phyloP scores from a whole-genome alignment of 2,888 invertebrate genomes.

The Lamellibrachia satsuma region DNA sequence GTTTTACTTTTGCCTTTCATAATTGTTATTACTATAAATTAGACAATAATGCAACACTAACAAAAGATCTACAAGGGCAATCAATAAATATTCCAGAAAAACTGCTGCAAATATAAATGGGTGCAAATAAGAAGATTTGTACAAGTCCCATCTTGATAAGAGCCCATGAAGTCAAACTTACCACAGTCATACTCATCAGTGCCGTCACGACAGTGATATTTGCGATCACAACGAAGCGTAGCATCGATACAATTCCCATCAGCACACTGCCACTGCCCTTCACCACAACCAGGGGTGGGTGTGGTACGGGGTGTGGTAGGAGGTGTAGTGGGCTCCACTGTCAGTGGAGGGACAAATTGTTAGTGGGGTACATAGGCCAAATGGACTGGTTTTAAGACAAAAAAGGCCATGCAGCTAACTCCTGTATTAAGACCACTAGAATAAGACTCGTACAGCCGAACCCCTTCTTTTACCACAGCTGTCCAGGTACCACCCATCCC shows the following conservation, averaged over 20 bases:
- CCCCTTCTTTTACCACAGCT: not conserved
- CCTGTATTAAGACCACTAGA: constrained; percentile 19
- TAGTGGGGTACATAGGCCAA: constrained; percentile 19
- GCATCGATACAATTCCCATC: constrained; percentile 40
- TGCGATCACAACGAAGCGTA: constrained; percentile 37
- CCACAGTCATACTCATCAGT: constrained; percentile 37
- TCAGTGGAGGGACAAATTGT: constrained; percentile 18
- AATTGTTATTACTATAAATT: too few relatives aligned
- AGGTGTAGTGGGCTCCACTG: constrained; percentile 20
- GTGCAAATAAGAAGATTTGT: too few relatives aligned
- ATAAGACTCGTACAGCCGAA: not conserved
- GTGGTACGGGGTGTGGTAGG: constrained; percentile 13
- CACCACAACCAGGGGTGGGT: constrained; percentile 30
- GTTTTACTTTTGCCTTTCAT: too few relatives aligned
- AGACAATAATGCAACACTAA: too few relatives aligned
- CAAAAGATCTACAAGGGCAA: too few relatives aligned
- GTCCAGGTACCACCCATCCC: not conserved
- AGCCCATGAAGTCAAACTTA: not conserved
- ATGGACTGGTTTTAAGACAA: not conserved
- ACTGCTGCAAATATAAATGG: too few relatives aligned
- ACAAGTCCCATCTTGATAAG: too few relatives aligned
- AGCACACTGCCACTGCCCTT: constrained; percentile 38
- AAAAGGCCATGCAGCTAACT: constrained; percentile 7
- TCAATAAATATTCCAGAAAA: too few relatives aligned
- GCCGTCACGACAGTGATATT: constrained; percentile 38